phyloP scores from a whole-genome alignment of 2,113 vertebrate genomes.

The Columbina picui region DNA sequence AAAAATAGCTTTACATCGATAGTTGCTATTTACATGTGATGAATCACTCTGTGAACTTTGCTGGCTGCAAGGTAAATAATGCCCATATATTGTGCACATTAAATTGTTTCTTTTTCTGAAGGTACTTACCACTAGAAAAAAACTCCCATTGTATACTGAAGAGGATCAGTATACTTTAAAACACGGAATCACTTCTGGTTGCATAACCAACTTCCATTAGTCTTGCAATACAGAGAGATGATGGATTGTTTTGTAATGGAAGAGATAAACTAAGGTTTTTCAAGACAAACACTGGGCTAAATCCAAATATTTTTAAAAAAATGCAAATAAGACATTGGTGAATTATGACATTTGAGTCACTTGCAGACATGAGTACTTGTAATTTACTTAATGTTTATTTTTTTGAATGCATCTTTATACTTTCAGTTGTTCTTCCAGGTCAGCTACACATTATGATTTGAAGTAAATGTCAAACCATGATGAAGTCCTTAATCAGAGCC shows the following conservation, averaged over 20 bases:
- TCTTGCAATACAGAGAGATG: not conserved
- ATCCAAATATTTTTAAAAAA: not conserved
- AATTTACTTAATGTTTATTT: not conserved
- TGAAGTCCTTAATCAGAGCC: not conserved
- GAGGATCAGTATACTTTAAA: not conserved
- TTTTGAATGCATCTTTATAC: not conserved
- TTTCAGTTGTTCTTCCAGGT: not conserved
- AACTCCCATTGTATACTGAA: not conserved
- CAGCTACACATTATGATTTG: not conserved
- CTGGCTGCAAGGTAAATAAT: not conserved
- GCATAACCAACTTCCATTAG: not conserved
- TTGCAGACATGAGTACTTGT: not conserved
- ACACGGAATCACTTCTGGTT: not conserved
- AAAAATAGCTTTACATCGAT: not conserved
- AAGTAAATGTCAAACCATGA: not conserved
- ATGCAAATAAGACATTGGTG: not conserved
- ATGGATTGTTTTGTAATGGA: not conserved
- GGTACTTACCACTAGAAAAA: not conserved
- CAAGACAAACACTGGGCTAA: not conserved
- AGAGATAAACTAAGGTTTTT: not conserved
- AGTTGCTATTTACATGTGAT: accelerated
- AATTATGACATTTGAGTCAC: not conserved
- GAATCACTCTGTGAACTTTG: not conserved
- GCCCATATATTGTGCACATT: not conserved
- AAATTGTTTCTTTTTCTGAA: not conserved